These are phyloP conservation scores for Netelia inedita DNA, from an alignment of 2,888 invertebrate genomes.

Conservation along the genomic window DNA sequence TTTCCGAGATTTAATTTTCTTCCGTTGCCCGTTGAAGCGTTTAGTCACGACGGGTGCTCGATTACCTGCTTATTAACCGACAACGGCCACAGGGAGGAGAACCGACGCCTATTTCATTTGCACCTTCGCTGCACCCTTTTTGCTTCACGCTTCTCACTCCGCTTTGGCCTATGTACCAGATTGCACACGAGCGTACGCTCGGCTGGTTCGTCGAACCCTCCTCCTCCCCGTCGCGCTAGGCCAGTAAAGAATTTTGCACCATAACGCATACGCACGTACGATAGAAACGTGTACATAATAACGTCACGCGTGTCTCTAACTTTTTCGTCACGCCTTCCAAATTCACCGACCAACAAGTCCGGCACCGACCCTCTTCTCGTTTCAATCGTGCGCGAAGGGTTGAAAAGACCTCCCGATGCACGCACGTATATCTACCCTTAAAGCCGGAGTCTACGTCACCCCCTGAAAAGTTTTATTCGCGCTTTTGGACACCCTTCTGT, in stretches of 20 bases:
- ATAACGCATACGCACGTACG: slow-evolving; percentile 13
- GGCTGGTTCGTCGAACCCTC: slow-evolving; percentile 27
- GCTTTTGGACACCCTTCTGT: slow-evolving; percentile 7
- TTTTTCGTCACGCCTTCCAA: slow-evolving; percentile 61
- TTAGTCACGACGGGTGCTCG: slow-evolving; percentile 69
- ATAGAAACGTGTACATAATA: background rate
- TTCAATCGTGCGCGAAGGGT: slow-evolving; percentile 56
- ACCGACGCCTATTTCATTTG: slow-evolving; percentile 63
- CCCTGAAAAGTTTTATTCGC: slow-evolving; percentile 25
- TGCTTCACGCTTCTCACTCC: slow-evolving; percentile 22
- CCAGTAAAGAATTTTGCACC: slow-evolving; percentile 9
- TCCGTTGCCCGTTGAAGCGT: slow-evolving; percentile 44
- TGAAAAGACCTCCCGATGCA: slow-evolving; percentile 16
- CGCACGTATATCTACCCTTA: background rate
- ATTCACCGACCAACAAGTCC: slow-evolving; percentile 48
- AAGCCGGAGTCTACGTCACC: background rate
- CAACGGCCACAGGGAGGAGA: slow-evolving; percentile 75
- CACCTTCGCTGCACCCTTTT: slow-evolving; percentile 60
- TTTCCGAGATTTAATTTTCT: slow-evolving; percentile 52
- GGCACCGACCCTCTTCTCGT: slow-evolving; percentile 13
- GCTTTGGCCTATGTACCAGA: background rate
- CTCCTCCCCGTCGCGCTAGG: background rate
- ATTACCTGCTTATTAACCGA: slow-evolving; percentile 81
- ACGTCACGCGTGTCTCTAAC: slow-evolving; percentile 63
- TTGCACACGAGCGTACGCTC: slow-evolving; percentile 46